Evolutionary conservation across 2,888 invertebrate genomes (phyloP).

Genomic region (Drosophila prolongata): DNA sequence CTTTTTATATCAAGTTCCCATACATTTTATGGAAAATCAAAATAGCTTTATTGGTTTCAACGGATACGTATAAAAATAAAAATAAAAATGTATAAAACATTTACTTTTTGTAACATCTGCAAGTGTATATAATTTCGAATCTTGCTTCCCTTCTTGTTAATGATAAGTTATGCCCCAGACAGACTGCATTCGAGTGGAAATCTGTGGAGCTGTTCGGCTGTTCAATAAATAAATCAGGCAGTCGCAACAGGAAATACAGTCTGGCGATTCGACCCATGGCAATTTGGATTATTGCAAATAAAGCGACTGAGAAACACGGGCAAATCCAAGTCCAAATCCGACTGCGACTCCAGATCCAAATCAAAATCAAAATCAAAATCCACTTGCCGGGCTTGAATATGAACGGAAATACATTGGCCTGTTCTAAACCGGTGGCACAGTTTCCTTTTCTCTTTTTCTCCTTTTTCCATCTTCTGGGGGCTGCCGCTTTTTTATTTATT

Average conservation of each 20-base stretch:
- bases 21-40: too few relatives aligned
- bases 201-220: conserved; percentile 16
- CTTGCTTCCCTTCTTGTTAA: too few relatives aligned
- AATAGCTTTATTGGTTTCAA: too few relatives aligned
- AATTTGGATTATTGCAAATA: conserved; percentile 77
- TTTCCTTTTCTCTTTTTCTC: conserved; percentile 10
- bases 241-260: conserved; percentile 74
- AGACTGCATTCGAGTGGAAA: conserved; percentile 26
- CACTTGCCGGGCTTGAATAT: conserved; percentile 34
- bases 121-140: too few relatives aligned
- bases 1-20: too few relatives aligned
- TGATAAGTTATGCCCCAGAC: background rate
- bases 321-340: conserved; percentile 3
- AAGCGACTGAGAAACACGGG: conserved; percentile 29
- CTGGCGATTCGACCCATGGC: conserved; percentile 57
- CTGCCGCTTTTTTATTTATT: background rate
- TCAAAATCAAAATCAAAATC: conserved; percentile 36
- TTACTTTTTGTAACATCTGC: too few relatives aligned
- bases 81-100: too few relatives aligned
- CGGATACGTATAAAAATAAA: too few relatives aligned
- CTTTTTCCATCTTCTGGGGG: background rate
- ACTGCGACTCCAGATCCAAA: conserved; percentile 40
- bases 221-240: conserved; percentile 73
- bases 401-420: conserved; percentile 67
- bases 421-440: conserved; percentile 19